Evolutionary conservation across 2,113 vertebrate species (phyloP).

Genomic region (Myiozetetes cayanensis): DNA sequence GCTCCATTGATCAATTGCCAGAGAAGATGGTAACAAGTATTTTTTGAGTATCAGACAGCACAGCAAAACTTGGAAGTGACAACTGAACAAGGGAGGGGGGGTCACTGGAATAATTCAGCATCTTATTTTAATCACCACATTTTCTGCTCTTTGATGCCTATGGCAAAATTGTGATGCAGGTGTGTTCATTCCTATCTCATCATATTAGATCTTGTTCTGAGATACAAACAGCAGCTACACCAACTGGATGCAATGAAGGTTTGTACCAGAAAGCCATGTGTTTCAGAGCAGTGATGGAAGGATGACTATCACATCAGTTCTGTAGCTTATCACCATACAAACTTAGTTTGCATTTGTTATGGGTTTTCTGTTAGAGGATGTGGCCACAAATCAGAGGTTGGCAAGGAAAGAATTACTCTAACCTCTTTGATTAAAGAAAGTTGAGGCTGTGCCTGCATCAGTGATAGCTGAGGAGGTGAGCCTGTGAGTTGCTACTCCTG

Average conservation of each 20-base stretch:
- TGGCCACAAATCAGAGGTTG: slow-evolving; percentile 31
- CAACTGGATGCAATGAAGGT: background rate
- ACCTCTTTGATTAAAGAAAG: background rate
- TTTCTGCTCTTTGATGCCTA: background rate
- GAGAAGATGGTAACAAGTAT: background rate
- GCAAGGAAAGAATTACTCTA: background rate
- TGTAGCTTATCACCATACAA: background rate
- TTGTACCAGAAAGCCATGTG: background rate
- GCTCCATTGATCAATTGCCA: background rate
- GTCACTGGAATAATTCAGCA: background rate
- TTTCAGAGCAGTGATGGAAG: background rate
- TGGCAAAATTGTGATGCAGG: background rate
- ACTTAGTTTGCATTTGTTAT: background rate
- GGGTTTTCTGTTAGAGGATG: slow-evolving; percentile 27
- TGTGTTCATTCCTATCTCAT: background rate
- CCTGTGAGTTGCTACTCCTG: background rate
- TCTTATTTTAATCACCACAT: slow-evolving; percentile 1
- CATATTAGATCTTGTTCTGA: background rate
- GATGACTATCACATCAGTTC: background rate
- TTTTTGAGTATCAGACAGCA: background rate
- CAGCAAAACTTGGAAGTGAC: background rate
- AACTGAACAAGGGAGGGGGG: background rate
- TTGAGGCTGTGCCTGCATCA: background rate
- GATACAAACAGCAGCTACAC: background rate
- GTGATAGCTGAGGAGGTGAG: background rate